A percentile compares a stretch with the other conserved stretches of the same genome.
phyloP scores from a whole-genome alignment of 64 coral and sea anemone genomes.

The Dendronephthya gigantea region DNA sequence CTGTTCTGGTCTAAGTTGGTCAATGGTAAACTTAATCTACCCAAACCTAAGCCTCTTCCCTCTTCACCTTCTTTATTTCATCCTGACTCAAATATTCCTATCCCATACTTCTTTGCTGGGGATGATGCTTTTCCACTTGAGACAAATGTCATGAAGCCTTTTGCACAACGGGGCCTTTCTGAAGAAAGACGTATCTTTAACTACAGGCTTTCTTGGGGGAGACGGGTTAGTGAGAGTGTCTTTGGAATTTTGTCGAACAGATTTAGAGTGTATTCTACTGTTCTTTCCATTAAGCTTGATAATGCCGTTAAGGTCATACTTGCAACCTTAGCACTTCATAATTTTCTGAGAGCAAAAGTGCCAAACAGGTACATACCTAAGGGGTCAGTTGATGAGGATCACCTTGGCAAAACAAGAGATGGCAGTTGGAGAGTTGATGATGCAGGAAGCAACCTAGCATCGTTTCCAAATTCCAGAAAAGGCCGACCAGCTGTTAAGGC shows the following conservation, averaged over 20 bases:
- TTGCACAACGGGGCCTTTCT: slow-evolving; percentile 23
- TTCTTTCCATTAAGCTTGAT: slow-evolving; percentile 33
- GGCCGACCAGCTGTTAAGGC: slow-evolving; percentile 24
- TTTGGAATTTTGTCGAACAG: slow-evolving; percentile 29
- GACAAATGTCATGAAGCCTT: slow-evolving; percentile 45
- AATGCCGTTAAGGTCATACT: slow-evolving; percentile 35
- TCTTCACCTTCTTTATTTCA: slow-evolving; percentile 17
- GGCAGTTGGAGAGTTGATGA: slow-evolving; percentile 17
- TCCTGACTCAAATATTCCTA: slow-evolving; percentile 11
- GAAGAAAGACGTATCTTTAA: slow-evolving; percentile 38
- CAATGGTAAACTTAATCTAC: slow-evolving; percentile 16
- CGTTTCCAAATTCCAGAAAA: slow-evolving; percentile 31
- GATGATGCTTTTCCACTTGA: slow-evolving; percentile 50
- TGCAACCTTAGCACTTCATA: slow-evolving; percentile 40
- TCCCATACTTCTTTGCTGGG: slow-evolving; percentile 34
- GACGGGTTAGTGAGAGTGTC: slow-evolving; percentile 35
- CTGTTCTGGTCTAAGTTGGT: slow-evolving; percentile 19
- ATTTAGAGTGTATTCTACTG: slow-evolving; percentile 31
- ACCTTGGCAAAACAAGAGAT: slow-evolving; percentile 10
- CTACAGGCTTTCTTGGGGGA: slow-evolving; percentile 22
- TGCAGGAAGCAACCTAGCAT: slow-evolving; percentile 7
- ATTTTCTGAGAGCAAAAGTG: slow-evolving; percentile 26
- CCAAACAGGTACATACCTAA: slow-evolving; percentile 12
- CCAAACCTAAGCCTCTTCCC: slow-evolving; percentile 16
- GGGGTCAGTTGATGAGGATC: slow-evolving; percentile 19